Evolutionary conservation across 2,113 vertebrate species (phyloP).

Genomic region (Onychostruthus taczanowskii): DNA sequence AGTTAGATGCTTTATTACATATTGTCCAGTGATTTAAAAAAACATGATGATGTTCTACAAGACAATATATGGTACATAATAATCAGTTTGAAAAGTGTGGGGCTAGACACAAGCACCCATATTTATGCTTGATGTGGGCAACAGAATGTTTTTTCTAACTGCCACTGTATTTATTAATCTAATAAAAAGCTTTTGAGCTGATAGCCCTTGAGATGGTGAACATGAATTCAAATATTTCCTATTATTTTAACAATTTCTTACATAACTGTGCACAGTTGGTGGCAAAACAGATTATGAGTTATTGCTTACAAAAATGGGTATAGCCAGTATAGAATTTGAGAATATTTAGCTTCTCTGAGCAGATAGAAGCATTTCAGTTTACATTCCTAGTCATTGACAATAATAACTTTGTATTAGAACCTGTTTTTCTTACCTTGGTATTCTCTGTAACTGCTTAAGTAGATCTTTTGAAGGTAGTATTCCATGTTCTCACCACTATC

Average conservation of each 20-base stretch:
- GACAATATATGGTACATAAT: background rate
- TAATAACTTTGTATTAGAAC: background rate
- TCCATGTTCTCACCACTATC: background rate
- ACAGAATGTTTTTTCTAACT: background rate
- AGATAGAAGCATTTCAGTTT: background rate
- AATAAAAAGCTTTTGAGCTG: background rate
- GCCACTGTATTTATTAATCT: background rate
- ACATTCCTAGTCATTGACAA: background rate
- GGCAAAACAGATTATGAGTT: background rate
- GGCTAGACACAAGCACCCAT: background rate
- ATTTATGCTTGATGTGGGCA: background rate
- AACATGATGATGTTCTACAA: background rate
- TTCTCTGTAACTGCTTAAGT: background rate
- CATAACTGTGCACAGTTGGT: background rate
- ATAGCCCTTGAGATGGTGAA: background rate
- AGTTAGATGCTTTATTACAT: background rate
- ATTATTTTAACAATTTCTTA: background rate
- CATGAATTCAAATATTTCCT: background rate
- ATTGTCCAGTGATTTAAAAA: background rate
- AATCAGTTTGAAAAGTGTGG: background rate
- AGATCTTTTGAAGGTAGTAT: background rate
- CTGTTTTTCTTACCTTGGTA: background rate
- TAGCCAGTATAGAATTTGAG: background rate
- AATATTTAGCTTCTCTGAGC: background rate
- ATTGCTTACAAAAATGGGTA: background rate